Evolutionary conservation across 2,797 vertebrate genomes (phyloP), one percentile per base, ranked within the genome.

Genomic region (Triplophysa bombifrons): DNA sequence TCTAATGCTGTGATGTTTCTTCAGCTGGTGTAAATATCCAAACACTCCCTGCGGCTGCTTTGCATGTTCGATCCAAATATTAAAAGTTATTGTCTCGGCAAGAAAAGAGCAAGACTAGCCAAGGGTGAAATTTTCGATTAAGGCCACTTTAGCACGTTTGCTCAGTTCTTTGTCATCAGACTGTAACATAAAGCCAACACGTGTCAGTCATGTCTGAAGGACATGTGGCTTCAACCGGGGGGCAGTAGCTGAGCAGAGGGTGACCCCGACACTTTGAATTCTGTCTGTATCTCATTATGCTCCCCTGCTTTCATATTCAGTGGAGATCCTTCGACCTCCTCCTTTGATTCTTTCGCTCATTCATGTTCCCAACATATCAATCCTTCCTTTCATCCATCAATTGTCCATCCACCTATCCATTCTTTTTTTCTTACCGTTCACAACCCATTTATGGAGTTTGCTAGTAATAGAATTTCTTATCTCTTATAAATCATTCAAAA

Each of bases 311-410:
- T 84, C 72, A 80, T 80, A 84, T 84, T 74, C 80, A 76, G 55
- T 60, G 13, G 25, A 77, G 12, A 71, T 72, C 61, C 65, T 44
- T 82, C 51, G 68, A 63, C 38, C 83, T 60, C 65, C 77, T 84
- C 84, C 91, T 91, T 93, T 80, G 67, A 77, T 76, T 76, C 51
- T 83, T 30, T 67, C 85, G 80, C 72, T 12, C 63, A 50, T 69
- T 78, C 72, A 87, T 80, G 25, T 82, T 25, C 56, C 56, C 12
- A 27, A 60, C 22, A 60, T 25, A 27, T 60, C 55, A 56, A 22
- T 87, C 80, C 61, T 67, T 72, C 76, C 75, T 44, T 75, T 72
- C 20, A 22, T 58, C 72, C 12, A 27, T 30, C 44, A 41, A 5
- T 34, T 4, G 20, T 58, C 55, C 16, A 34, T n/a, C 46, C 55